These are phyloP conservation scores for Cabera pusaria DNA, from an alignment of 2,888 invertebrate species.

Conservation along the genomic window DNA sequence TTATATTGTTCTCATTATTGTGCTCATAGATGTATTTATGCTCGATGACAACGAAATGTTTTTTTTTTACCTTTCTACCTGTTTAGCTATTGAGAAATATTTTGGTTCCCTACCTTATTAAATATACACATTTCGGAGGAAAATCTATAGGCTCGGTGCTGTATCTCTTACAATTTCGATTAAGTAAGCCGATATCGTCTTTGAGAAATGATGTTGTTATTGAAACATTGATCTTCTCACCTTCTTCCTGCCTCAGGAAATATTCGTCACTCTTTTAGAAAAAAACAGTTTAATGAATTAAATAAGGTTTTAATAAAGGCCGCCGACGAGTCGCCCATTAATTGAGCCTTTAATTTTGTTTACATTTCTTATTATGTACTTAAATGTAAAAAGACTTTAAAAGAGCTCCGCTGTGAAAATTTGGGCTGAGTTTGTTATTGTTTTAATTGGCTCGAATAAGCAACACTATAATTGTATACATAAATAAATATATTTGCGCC, in stretches of 20 bases:
- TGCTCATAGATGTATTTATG: too few relatives aligned
- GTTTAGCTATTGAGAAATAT: too few relatives aligned
- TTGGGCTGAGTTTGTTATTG: too few relatives aligned
- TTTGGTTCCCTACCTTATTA: conserved; percentile 6
- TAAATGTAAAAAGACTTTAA: too few relatives aligned
- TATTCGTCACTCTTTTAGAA: conserved; percentile 12
- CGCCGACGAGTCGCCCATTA: conserved; percentile 17
- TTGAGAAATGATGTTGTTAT: conserved; percentile 49
- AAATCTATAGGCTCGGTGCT: conserved; percentile 29
- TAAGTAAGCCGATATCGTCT: conserved; percentile 47
- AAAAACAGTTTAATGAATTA: conserved; percentile 12
- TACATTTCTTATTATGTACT: conserved; percentile 4
- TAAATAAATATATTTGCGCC: too few relatives aligned
- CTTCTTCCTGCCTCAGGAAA: conserved; percentile 11
- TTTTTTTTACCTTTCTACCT: too few relatives aligned
- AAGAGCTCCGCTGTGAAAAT: too few relatives aligned
- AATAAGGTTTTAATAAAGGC: conserved; percentile 11
- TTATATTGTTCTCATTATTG: too few relatives aligned
- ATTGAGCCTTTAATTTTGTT: conserved; percentile 13
- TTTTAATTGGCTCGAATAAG: too few relatives aligned
- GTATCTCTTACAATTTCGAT: conserved; percentile 52
- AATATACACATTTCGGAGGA: conserved; percentile 26
- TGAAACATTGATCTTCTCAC: conserved; percentile 39
- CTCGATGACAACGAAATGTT: too few relatives aligned
- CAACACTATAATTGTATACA: too few relatives aligned